Conservation (phyloP, 1,140 invertebrate species). For the Eurosta solidaginis region DNA sequence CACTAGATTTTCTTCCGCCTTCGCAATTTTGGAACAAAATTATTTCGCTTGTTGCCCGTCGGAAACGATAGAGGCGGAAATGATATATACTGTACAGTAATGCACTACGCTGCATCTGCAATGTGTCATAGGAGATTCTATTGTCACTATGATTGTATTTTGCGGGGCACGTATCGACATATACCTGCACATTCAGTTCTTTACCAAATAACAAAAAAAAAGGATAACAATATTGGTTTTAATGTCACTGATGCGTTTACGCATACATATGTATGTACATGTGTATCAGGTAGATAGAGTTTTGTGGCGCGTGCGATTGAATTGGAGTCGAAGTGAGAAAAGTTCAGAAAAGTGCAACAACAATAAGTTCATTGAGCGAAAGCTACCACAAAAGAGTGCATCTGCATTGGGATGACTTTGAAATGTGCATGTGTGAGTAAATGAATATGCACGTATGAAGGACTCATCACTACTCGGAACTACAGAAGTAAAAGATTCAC, state of each 20-base stretch:
- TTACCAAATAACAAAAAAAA: no score
- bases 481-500: no score
- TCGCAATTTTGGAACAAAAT: background rate
- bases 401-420: background rate
- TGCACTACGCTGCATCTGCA: background rate
- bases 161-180: no score
- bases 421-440: background rate
- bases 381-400: conserved; percentile 7
- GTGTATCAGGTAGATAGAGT: no score
- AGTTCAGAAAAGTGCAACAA: background rate
- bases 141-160: background rate
- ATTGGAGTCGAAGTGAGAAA: background rate
- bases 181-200: no score
- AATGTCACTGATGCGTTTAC: background rate
- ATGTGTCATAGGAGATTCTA: background rate
- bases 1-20: background rate
- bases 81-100: background rate
- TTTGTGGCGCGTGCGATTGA: background rate
- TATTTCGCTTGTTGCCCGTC: background rate
- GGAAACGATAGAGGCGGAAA: conserved; percentile 10
- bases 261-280: background rate
- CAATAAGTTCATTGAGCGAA: conserved; percentile 4
- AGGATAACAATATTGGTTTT: background rate
- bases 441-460: background rate
- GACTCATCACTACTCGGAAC: background rate